Conservation (phyloP, 2,888 invertebrate species). For the Oegoconia quadripuncta region DNA sequence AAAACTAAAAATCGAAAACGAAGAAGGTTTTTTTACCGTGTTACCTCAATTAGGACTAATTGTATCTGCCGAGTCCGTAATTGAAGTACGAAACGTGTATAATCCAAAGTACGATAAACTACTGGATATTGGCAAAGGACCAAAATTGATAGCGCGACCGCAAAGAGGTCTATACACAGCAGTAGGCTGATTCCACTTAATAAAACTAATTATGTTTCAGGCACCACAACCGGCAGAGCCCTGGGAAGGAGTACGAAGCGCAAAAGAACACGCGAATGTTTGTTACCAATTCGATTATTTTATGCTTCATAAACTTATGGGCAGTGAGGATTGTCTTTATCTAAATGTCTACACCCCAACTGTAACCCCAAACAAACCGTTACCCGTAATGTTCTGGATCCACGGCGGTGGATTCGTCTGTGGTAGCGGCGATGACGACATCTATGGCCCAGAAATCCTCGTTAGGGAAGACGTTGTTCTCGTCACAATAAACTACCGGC, state of each 20-base stretch:
- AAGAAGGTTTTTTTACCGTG: too few relatives aligned
- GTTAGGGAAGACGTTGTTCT: constrained; percentile 33
- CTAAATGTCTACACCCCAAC: constrained; percentile 47
- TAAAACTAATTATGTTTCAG: constrained; percentile 25
- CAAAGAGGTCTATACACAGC: too few relatives aligned
- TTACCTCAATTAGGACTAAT: too few relatives aligned
- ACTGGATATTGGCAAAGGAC: too few relatives aligned
- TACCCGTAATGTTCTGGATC: constrained; percentile 46
- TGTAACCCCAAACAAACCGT: constrained; percentile 25
- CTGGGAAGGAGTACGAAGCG: constrained; percentile 41
- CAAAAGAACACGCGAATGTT: constrained; percentile 32
- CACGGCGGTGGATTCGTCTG: constrained; percentile 35
- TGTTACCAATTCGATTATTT: constrained; percentile 31
- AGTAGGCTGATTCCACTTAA: background rate
- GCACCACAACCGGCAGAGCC: constrained; percentile 35
- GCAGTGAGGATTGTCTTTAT: constrained; percentile 50
- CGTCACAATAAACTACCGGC: constrained; percentile 41
- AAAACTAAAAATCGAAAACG: too few relatives aligned
- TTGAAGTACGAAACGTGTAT: too few relatives aligned
- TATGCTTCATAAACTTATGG: constrained; percentile 13
- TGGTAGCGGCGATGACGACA: constrained; percentile 35
- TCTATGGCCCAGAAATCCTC: constrained; percentile 38
- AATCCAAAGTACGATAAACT: too few relatives aligned
- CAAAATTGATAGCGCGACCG: too few relatives aligned
- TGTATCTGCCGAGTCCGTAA: too few relatives aligned